Percentiles rank a stretch among this genome's conserved stretches.
phyloP scores from a whole-genome alignment of 2,888 invertebrate genomes.

The Pollenia labialis region DNA sequence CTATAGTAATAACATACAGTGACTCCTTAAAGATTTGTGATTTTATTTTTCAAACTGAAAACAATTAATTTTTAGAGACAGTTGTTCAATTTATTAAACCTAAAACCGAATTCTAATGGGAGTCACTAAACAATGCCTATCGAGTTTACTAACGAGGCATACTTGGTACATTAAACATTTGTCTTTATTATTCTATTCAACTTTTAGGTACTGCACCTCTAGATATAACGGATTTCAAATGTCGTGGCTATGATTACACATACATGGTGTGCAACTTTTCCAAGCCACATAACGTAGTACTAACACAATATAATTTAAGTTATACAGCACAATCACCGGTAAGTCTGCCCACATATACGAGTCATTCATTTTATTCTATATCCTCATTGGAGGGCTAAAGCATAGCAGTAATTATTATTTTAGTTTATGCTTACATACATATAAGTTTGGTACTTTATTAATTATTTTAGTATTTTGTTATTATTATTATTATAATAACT shows the following conservation, averaged over 20 bases:
- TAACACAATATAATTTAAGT: conserved; percentile 85
- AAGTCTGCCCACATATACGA: conserved; percentile 59
- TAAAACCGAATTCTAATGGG: not conserved
- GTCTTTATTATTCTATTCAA: conserved; percentile 13
- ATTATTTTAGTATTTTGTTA: not conserved
- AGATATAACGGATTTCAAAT: conserved; percentile 88
- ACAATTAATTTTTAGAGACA: no score
- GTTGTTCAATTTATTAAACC: no score
- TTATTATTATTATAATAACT: not conserved
- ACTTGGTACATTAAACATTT: conserved; percentile 28
- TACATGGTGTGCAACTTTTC: conserved; percentile 91
- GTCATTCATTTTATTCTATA: not conserved
- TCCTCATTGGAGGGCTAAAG: not conserved
- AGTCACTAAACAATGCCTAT: not conserved
- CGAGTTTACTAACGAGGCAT: conserved; percentile 17
- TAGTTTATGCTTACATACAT: conserved; percentile 13
- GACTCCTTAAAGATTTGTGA: not conserved
- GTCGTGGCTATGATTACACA: conserved; percentile 90
- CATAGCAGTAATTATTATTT: not conserved
- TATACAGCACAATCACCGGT: conserved; percentile 75
- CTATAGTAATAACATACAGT: conserved; percentile 16
- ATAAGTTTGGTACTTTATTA: conserved; percentile 30
- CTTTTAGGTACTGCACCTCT: conserved; percentile 86
- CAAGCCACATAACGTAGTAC: conserved; percentile 86
- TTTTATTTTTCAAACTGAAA: not conserved